Evolutionary conservation across 2,888 invertebrate species (phyloP).

Genomic region (Lithophane ornitopus): DNA sequence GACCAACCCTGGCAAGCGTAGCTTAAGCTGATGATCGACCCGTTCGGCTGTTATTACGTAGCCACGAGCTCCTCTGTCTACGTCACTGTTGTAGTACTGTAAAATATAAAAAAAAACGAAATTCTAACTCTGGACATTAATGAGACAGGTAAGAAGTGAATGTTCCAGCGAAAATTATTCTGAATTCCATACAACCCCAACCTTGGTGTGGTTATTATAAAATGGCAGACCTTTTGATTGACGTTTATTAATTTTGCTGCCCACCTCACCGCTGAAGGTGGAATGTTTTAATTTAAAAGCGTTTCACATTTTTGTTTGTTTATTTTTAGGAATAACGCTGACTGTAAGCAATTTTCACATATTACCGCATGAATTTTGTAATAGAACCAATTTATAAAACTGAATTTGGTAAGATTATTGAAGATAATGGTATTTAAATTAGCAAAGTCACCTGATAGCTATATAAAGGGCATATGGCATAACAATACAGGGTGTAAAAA

Average conservation of each 20-base stretch:
- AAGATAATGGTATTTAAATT: not conserved
- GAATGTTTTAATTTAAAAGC: conserved; percentile 62
- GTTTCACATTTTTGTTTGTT: conserved; percentile 37
- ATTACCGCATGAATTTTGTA: not conserved
- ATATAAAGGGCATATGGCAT: not conserved
- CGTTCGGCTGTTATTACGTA: too few relatives aligned
- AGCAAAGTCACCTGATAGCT: not conserved
- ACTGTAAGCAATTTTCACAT: not conserved
- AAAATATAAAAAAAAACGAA: not conserved
- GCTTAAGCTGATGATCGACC: too few relatives aligned
- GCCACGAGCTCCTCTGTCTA: too few relatives aligned
- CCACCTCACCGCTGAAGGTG: conserved; percentile 50
- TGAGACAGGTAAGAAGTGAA: conserved; percentile 39
- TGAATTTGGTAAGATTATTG: too few relatives aligned
- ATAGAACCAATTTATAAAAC: not conserved
- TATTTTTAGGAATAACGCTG: conserved; percentile 20
- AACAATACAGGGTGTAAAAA: too few relatives aligned
- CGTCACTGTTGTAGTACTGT: not conserved
- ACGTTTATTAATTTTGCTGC: conserved; percentile 68
- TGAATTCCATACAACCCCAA: conserved; percentile 51
- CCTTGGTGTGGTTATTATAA: conserved; percentile 53
- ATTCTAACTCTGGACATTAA: conserved; percentile 22
- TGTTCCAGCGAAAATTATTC: conserved; percentile 28
- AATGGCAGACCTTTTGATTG: conserved; percentile 65
- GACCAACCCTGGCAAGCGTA: too few relatives aligned